phyloP scores from a whole-genome alignment of 2,113 vertebrate genomes.

The Speoplatyrhinus poulsoni region DNA sequence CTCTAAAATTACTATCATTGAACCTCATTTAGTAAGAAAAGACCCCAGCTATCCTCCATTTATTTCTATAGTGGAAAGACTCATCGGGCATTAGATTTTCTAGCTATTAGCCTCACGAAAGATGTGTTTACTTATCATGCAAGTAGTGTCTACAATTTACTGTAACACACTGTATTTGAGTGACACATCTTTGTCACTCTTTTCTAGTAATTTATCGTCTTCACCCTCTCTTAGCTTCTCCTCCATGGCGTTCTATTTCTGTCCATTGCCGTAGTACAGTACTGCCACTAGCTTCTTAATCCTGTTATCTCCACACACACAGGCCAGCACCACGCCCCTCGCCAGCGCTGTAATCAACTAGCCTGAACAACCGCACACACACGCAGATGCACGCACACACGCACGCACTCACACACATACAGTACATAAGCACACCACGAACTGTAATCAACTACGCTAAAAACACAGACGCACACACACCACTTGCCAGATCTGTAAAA shows the following conservation, averaged over 20 bases:
- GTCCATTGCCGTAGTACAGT: slow-evolving; percentile 62
- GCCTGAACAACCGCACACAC: slow-evolving; percentile 25
- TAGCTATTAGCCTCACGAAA: background rate
- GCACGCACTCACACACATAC: slow-evolving; percentile 4
- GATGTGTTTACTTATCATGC: background rate
- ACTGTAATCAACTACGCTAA: no score
- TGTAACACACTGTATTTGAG: background rate
- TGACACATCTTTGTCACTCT: background rate
- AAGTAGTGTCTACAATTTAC: background rate
- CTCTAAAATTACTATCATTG: background rate
- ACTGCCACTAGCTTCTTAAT: slow-evolving; percentile 73
- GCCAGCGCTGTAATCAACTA: slow-evolving; percentile 63
- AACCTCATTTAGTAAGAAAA: no score
- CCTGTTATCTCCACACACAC: slow-evolving; percentile 74
- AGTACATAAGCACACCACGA: no score
- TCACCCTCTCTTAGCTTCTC: slow-evolving; percentile 31
- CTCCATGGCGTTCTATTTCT: slow-evolving; percentile 31
- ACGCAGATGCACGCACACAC: slow-evolving; percentile 12
- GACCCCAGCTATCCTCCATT: background rate
- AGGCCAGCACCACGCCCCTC: slow-evolving; percentile 69
- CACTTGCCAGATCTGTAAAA: slow-evolving; percentile 2
- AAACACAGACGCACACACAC: slow-evolving; percentile 69
- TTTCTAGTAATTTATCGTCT: slow-evolving; percentile 1
- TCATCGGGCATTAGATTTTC: no score
- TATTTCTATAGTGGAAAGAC: no score